A percentile compares a stretch with the other conserved stretches of the same genome.
phyloP scores from a whole-genome alignment of 2,797 vertebrate genomes.

The Prunella strophiata region DNA sequence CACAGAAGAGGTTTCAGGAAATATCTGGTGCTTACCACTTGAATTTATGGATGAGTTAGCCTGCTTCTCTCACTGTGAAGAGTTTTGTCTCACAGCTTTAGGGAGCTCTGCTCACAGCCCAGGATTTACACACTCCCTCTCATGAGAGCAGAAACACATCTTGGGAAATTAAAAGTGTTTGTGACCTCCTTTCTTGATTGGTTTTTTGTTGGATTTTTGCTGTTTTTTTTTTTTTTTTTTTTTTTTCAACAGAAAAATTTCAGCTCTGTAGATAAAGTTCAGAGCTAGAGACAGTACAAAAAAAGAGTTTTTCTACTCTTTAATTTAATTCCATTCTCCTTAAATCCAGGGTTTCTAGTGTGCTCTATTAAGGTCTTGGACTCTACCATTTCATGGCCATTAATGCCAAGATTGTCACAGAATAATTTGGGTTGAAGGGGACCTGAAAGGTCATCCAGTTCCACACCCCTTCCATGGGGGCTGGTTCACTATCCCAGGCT shows the following conservation, averaged over 20 bases:
- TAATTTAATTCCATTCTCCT: not conserved
- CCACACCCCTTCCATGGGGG: not conserved
- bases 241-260: not conserved
- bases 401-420: not conserved
- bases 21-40: not conserved
- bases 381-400: not conserved
- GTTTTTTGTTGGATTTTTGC: not conserved
- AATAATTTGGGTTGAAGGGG: not conserved
- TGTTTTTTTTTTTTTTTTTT: not conserved
- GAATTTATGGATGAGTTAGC: constrained; percentile 55
- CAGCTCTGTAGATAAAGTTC: not conserved
- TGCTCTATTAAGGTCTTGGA: not conserved
- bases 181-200: not conserved
- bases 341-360: not conserved
- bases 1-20: not conserved
- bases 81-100: constrained; percentile 45
- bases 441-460: not conserved
- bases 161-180: constrained; percentile 1
- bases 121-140: not conserved
- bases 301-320: not conserved
- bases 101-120: constrained; percentile 1
- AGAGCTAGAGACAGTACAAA: not conserved
- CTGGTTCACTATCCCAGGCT: fast-evolving
- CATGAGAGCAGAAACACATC: constrained; percentile 9
- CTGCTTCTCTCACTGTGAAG: not conserved